Evolutionary conservation across 1,140 invertebrate species (phyloP).

Genomic region (Sweltsa coloradensis): DNA sequence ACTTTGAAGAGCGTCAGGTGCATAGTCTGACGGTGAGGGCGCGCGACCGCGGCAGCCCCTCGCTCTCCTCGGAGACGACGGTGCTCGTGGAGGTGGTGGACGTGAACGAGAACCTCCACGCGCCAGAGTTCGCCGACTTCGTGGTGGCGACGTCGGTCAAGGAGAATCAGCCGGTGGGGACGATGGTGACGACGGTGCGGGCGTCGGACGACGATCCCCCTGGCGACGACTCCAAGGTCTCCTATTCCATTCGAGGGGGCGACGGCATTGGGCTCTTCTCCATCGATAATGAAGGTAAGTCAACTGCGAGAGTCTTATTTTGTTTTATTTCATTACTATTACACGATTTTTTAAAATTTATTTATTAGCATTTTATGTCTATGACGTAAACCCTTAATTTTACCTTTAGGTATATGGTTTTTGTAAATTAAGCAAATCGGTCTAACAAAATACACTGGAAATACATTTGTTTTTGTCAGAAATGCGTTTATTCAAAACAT

Average conservation of each 20-base stretch:
- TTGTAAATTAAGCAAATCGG: no score
- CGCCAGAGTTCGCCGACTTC: slow-evolving; percentile 75
- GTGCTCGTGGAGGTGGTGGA: slow-evolving; percentile 81
- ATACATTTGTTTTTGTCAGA: no score
- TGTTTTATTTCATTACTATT: no score
- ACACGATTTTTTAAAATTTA: no score
- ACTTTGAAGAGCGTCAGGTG: slow-evolving; percentile 79
- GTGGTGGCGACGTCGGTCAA: slow-evolving; percentile 53
- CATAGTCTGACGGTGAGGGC: slow-evolving; percentile 78
- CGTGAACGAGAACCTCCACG: slow-evolving; percentile 80
- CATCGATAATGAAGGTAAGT: slow-evolving; percentile 79
- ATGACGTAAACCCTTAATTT: no score
- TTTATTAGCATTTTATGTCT: no score
- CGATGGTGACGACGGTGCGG: slow-evolving; percentile 58
- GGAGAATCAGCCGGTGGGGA: slow-evolving; percentile 64
- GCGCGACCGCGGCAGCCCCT: slow-evolving; percentile 57
- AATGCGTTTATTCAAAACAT: no score
- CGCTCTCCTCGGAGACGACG: slow-evolving; percentile 55
- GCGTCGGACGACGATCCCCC: slow-evolving; percentile 77
- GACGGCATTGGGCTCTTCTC: slow-evolving; percentile 83
- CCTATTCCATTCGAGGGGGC: slow-evolving; percentile 78
- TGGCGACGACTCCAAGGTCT: slow-evolving; percentile 62
- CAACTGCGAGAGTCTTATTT: no score
- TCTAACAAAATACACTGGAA: no score
- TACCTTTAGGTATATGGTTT: no score